Percentiles rank a stretch among this genome's conserved stretches.
Evolutionary conservation across 1,140 invertebrate genomes (phyloP).

Genomic region (Drosophila elegans): DNA sequence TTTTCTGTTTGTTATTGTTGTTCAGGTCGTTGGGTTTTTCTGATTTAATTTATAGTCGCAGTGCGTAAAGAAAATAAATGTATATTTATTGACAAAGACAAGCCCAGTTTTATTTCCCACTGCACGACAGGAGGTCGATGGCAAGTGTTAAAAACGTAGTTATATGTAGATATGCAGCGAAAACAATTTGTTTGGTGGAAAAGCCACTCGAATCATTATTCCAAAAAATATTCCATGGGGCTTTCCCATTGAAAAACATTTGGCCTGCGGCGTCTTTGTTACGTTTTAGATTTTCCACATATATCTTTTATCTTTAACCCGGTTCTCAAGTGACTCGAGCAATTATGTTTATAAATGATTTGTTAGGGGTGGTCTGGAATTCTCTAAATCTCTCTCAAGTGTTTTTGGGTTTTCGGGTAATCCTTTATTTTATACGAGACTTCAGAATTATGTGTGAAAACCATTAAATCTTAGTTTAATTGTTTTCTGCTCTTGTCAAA

Average conservation of each 20-base stretch:
- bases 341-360: slow-evolving; percentile 80
- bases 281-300: slow-evolving; percentile 18
- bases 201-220: slow-evolving; percentile 33
- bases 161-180: slow-evolving; percentile 47
- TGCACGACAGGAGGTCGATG: slow-evolving; percentile 27
- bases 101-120: slow-evolving; percentile 8
- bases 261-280: slow-evolving; percentile 67
- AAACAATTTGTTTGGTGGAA: slow-evolving; percentile 65
- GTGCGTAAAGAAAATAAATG: slow-evolving; percentile 68
- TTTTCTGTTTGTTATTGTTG: slow-evolving; percentile 54
- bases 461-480: slow-evolving; percentile 69
- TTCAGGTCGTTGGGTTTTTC: slow-evolving; percentile 36
- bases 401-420: slow-evolving; percentile 30
- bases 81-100: slow-evolving; percentile 67
- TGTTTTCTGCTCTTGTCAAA: slow-evolving; percentile 56
- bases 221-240: slow-evolving; percentile 29
- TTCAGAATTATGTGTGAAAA: slow-evolving; percentile 72
- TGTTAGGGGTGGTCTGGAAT: slow-evolving; percentile 71
- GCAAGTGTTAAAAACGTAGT: slow-evolving; percentile 79
- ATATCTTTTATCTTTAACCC: slow-evolving; percentile 26
- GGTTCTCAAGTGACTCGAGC: slow-evolving; percentile 58
- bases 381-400: slow-evolving; percentile 5
- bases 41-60: slow-evolving; percentile 70
- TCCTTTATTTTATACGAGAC: slow-evolving; percentile 72
- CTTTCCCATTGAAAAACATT: slow-evolving; percentile 48